Percentiles rank a stretch among this genome's conserved stretches.
phyloP scores from a whole-genome alignment of 2,888 invertebrate species.

The Xestia c-nigrum region DNA sequence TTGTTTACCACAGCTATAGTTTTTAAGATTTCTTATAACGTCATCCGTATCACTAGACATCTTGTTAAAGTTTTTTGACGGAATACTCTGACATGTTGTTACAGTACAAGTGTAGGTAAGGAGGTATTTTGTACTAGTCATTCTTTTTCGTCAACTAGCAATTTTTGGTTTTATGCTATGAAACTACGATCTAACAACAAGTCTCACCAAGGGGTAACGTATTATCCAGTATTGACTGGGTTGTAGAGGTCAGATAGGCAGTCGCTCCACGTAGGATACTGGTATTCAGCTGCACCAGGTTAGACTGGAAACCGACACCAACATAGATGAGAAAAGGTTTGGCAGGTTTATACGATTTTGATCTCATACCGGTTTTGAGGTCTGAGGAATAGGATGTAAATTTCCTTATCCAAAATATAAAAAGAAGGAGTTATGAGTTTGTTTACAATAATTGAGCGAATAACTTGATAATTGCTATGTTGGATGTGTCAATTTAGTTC shows the following conservation, averaged over 20 bases:
- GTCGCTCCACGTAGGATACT: not conserved
- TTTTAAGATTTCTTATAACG: slow-evolving; percentile 54
- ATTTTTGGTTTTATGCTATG: not conserved
- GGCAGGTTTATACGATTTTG: not conserved
- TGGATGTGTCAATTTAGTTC: not conserved
- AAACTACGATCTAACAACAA: not conserved
- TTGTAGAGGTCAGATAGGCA: not conserved
- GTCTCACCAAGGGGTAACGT: not conserved
- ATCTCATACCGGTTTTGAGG: not conserved
- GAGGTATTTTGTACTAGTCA: no score
- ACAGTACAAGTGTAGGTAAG: no score
- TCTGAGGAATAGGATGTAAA: not conserved
- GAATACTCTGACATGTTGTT: slow-evolving; percentile 58
- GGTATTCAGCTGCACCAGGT: not conserved
- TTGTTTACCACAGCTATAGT: slow-evolving; percentile 48
- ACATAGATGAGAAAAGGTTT: not conserved
- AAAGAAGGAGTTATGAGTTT: no score
- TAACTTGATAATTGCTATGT: not conserved
- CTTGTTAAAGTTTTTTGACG: slow-evolving; percentile 55
- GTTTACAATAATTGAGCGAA: no score
- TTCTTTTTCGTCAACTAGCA: no score
- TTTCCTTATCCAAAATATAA: no score
- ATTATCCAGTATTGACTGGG: not conserved
- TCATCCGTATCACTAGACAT: slow-evolving; percentile 62
- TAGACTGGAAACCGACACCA: not conserved